These are phyloP conservation scores for Aethina tumida DNA, from an alignment of 1,140 invertebrate genomes.

Conservation along the genomic window DNA sequence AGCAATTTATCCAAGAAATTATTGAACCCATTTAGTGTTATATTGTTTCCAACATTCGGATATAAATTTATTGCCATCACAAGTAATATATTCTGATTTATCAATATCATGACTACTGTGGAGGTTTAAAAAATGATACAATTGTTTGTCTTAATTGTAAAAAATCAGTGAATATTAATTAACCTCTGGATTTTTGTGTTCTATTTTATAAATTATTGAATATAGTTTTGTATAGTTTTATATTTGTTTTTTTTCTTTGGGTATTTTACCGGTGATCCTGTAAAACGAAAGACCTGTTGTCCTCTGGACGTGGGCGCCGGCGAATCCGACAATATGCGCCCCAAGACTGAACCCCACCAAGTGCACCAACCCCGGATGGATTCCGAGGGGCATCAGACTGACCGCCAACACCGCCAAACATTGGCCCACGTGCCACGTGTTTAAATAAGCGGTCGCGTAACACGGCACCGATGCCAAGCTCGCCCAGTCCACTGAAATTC, in stretches of 20 bases:
- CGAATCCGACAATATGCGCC: constrained; percentile 52
- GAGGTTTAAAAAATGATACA: not conserved
- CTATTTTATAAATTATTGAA: not conserved
- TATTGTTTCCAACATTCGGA: too few relatives aligned
- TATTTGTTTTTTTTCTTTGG: not conserved
- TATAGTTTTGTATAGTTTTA: not conserved
- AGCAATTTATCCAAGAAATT: too few relatives aligned
- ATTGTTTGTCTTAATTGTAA: not conserved
- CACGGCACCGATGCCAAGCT: constrained; percentile 37
- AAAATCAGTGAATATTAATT: not conserved
- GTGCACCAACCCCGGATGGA: constrained; percentile 37
- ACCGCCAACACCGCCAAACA: constrained; percentile 38
- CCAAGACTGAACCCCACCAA: constrained; percentile 57
- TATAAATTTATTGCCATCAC: too few relatives aligned
- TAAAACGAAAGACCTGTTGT: constrained; percentile 34
- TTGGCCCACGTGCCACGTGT: constrained; percentile 40
- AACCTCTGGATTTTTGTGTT: not conserved
- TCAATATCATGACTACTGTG: too few relatives aligned
- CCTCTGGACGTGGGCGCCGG: constrained; percentile 36
- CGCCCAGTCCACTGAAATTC: constrained; percentile 42
- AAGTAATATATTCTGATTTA: too few relatives aligned
- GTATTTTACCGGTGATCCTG: constrained; percentile 45
- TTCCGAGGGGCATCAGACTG: constrained; percentile 25
- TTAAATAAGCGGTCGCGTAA: constrained; percentile 40
- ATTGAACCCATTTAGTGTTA: too few relatives aligned